phyloP scores from a whole-genome alignment of 2,888 invertebrate species.

The Augiades crinisus region DNA sequence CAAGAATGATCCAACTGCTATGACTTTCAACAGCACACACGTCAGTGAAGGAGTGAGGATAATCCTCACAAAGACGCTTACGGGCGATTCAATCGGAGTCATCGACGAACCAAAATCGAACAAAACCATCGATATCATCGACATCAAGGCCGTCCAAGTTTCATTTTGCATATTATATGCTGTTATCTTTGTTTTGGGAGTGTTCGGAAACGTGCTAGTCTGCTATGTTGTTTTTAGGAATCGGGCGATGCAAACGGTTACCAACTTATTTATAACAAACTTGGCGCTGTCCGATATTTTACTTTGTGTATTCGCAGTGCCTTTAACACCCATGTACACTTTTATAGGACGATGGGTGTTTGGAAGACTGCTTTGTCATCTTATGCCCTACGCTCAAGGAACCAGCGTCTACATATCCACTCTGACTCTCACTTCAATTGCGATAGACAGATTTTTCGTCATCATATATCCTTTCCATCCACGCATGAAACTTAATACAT shows the following conservation, averaged over 20 bases:
- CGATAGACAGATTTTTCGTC: constrained; percentile 95
- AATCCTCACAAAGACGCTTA: constrained; percentile 67
- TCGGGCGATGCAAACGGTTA: constrained; percentile 95
- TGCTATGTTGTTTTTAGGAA: constrained; percentile 93
- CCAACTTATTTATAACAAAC: constrained; percentile 95
- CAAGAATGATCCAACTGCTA: constrained; percentile 53
- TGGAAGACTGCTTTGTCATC: constrained; percentile 90
- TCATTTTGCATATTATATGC: constrained; percentile 88
- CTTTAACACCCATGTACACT: constrained; percentile 94
- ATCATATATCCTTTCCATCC: constrained; percentile 94
- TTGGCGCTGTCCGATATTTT: constrained; percentile 93
- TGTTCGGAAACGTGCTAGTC: constrained; percentile 92
- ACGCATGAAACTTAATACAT: constrained; percentile 89
- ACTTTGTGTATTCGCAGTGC: constrained; percentile 92
- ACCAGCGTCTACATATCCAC: constrained; percentile 95
- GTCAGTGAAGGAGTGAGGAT: constrained; percentile 59
- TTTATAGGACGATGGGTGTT: constrained; percentile 93
- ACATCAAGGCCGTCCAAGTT: constrained; percentile 85
- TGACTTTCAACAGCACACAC: constrained; percentile 62
- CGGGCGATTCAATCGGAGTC: constrained; percentile 68
- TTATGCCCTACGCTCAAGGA: constrained; percentile 93
- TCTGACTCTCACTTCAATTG: constrained; percentile 93
- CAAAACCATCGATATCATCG: constrained; percentile 81
- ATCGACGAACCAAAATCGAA: constrained; percentile 67
- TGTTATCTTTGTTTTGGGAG: constrained; percentile 89